Evolutionary conservation across 2,888 invertebrate species (phyloP), one percentile per base, ranked within the genome.

Genomic region (Atherix ibis): DNA sequence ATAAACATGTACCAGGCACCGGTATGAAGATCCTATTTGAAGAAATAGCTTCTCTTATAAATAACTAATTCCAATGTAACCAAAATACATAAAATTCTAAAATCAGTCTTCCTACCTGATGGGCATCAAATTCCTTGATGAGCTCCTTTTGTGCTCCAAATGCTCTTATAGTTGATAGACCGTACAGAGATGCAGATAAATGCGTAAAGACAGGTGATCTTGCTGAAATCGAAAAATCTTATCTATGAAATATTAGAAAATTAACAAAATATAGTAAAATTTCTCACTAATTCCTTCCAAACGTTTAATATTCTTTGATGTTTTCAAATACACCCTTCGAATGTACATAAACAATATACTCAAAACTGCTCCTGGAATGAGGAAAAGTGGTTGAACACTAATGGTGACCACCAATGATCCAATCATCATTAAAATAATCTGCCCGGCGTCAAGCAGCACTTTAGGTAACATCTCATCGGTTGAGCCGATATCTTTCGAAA

Each of bases 401-500:
- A 73, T 70, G 3, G 78, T 70, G 2, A 81, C 65, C 1, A 70
- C 48, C 10, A 81, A 52, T 3, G 76, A 68, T 5, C 72, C 71
- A 2, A 63, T 10, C 48, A 73, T 62, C 45, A 53, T 49, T 37
- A 66, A 44, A 4, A 54, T 50, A 14, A 64, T 54, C 54, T 74
- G 74, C 3, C 68, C 58, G 2, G 78, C 71, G 48, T 80, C 79
- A 18, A 82, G 52, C 14, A 76, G 55, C 1, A 73, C 70, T 46
- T 76, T 72, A 0, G 82, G 81, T 27, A 84, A 53, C 31, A 77
- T 61, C 49, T 85, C 84, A 50, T 87, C 85, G 36, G 85, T 68
- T 1, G 76, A 69, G 2, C 84, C 84, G 52, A 85, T 74, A 54
- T 89, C 89, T 53, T 87, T 88, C 4, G 87, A 78, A 50, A 89